These are phyloP conservation scores for Mythimna impura DNA, from an alignment of 2,888 invertebrate genomes.

Conservation along the genomic window DNA sequence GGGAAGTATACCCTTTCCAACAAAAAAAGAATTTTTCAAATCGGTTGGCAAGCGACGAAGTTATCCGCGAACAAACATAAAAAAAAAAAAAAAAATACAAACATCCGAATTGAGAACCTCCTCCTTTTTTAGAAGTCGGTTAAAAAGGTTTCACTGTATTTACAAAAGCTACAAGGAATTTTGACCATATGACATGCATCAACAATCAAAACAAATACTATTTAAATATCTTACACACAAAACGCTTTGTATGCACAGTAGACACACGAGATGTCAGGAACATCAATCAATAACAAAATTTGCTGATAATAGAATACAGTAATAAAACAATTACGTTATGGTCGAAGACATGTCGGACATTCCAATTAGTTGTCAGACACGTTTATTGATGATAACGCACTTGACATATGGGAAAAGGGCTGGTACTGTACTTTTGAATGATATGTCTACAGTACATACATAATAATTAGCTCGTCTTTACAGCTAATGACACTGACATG, in stretches of 20 bases:
- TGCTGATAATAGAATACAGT: conserved; percentile 49
- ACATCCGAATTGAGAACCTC: too few species aligned
- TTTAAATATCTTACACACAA: conserved; percentile 21
- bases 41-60: too few species aligned
- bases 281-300: conserved; percentile 58
- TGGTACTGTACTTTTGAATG: conserved; percentile 11
- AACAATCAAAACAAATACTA: conserved; percentile 26
- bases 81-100: too few species aligned
- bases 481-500: not conserved
- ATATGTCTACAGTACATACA: conserved; percentile 12
- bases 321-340: conserved; percentile 55
- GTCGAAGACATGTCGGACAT: conserved; percentile 51
- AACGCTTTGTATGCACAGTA: conserved; percentile 28
- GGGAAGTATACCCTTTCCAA: too few species aligned
- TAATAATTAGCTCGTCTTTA: not conserved
- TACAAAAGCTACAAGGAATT: too few species aligned
- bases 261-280: conserved; percentile 43
- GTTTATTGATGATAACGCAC: conserved; percentile 38
- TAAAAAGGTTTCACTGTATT: too few species aligned
- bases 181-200: conserved; percentile 25
- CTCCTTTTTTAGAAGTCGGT: too few species aligned
- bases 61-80: too few species aligned
- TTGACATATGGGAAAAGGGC: conserved; percentile 51
- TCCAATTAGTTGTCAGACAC: conserved; percentile 41
- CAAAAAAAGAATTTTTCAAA: too few species aligned